These are phyloP conservation scores for Cheilinus undulatus DNA, from an alignment of 2,113 vertebrate species.

Conservation along the genomic window DNA sequence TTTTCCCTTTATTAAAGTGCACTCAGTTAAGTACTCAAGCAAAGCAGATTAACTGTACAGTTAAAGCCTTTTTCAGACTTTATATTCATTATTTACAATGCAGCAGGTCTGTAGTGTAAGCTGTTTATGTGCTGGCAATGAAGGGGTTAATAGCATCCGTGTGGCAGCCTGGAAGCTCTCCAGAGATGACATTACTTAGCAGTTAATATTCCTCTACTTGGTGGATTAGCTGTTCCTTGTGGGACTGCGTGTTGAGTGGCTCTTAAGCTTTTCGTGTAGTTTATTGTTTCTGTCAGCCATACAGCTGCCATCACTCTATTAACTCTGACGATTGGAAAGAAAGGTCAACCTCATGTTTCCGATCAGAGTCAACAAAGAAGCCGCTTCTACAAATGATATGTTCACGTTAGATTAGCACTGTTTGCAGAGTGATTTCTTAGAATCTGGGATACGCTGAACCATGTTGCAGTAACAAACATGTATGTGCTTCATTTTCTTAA, in stretches of 20 bases:
- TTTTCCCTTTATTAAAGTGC: neutral
- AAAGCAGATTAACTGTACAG: neutral
- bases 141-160: neutral
- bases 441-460: neutral
- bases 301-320: constrained; percentile 61
- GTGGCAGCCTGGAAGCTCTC: constrained; percentile 23
- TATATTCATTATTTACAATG: neutral
- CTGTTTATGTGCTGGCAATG: neutral
- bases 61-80: neutral
- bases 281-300: constrained; percentile 60
- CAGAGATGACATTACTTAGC: constrained; percentile 31
- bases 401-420: constrained; percentile 13
- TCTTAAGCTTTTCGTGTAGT: constrained; percentile 33
- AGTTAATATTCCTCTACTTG: constrained; percentile 50
- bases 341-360: constrained; percentile 33
- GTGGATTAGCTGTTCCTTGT: constrained; percentile 46
- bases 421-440: constrained; percentile 28
- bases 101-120: neutral
- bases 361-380: constrained; percentile 35
- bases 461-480: constrained; percentile 12
- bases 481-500: constrained; percentile 23
- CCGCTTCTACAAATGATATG: constrained; percentile 5
- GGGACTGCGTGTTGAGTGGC: constrained; percentile 18
- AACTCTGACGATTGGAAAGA: constrained; percentile 45
- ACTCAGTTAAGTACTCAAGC: neutral